Evolutionary conservation across 2,888 invertebrate species (phyloP), one percentile per base, ranked within the genome.

Genomic region (Lacanobia wlatinum): DNA sequence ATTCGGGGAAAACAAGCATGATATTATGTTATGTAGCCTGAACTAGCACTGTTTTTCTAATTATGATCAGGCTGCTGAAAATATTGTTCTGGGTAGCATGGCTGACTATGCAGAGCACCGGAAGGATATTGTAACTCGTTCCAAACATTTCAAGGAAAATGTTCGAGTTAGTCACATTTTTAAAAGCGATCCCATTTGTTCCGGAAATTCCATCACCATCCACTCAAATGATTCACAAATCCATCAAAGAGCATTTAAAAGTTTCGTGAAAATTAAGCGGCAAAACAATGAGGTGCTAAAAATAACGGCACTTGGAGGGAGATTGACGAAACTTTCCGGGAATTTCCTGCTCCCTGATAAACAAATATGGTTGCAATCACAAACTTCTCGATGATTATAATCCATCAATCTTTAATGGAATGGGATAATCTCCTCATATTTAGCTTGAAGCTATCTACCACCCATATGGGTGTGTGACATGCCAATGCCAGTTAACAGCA

Each of bases 321-420:
- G 43, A 70, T 69, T 61, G 72, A 67, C 59, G 65, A 71, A 73
- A 67, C 5, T 62, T 85, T 85, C 76, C 58, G 9, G 40, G 74
- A 74, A 78, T 40, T 46, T 40, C 14, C 21, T 61, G 23, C 16
- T 52, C 38, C 52, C n/a, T 63, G 58, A 48, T 60, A 48, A 56
- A 72, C 48, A 50, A 46, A n/a, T n/a, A 14, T 58, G 52, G 28
- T 34, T 69, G 43, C n/a, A 76, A 52, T 72, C 50, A 50, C 48
- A 50, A 23, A 16, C 16, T 34, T 40, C 12, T 2, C 12, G 40
- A 12, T 40, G 10, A 40, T 40, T 40, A 1, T 40, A 12, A 12
- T 43, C 14, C 14, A 16, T 43, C 14, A 14, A n/a, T n/a, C n/a
- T n/a, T 12, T 43, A 40, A 12, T 43, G 43, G 14, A 43, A 43